Conservation (phyloP, 2,888 invertebrate genomes). For the Coronaproctus castanopsis region DNA sequence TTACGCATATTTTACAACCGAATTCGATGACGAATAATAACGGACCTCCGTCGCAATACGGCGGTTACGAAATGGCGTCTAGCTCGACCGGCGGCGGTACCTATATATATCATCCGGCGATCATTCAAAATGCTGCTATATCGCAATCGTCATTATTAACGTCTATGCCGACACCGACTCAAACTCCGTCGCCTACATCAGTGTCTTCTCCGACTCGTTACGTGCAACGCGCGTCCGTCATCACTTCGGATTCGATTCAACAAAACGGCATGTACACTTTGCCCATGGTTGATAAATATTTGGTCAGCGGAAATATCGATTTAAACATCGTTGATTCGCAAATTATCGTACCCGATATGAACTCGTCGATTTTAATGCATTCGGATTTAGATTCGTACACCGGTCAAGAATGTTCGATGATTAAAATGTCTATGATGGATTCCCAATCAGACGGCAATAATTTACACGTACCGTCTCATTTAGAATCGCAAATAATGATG, state of each 20-base stretch:
- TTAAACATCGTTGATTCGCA: constrained; percentile 10
- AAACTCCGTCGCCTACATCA: constrained; percentile 31
- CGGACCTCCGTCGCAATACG: not conserved
- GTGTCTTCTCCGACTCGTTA: constrained; percentile 26
- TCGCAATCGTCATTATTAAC: not conserved
- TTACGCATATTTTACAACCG: not conserved
- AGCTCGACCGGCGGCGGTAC: constrained; percentile 3
- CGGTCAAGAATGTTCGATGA: constrained; percentile 1
- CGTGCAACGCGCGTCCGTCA: constrained; percentile 14
- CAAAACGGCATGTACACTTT: constrained; percentile 10
- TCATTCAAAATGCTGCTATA: constrained; percentile 6
- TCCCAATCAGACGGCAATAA: constrained; percentile 4
- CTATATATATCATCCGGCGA: constrained; percentile 3
- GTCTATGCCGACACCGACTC: constrained; percentile 23
- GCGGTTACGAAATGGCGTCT: constrained; percentile 1
- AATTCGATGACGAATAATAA: not conserved
- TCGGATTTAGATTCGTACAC: constrained; percentile 3
- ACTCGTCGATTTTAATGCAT: constrained; percentile 7
- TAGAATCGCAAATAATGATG: constrained; percentile 10
- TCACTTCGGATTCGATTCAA: constrained; percentile 9
- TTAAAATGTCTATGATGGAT: constrained; percentile 7
- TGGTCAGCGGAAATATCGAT: constrained; percentile 9
- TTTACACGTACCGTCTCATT: constrained; percentile 8
- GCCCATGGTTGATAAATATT: constrained; percentile 9
- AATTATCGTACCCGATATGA: constrained; percentile 7